phyloP scores from a whole-genome alignment of 2,113 vertebrate genomes.

The Litocranius walleri region DNA sequence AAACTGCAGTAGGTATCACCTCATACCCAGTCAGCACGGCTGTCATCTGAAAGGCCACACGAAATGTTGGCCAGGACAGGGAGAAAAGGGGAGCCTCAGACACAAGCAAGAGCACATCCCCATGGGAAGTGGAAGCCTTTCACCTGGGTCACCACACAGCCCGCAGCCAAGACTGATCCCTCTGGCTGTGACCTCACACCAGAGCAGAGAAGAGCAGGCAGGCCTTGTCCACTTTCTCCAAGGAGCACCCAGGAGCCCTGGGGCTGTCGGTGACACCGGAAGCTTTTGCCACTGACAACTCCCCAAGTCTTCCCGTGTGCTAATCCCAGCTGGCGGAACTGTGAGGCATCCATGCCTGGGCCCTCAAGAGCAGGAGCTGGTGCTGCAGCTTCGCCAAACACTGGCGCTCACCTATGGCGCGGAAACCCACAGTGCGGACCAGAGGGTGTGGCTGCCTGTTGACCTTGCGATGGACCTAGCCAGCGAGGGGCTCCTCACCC shows the following conservation, averaged over 20 bases:
- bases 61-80: not conserved
- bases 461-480: not conserved
- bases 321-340: not conserved
- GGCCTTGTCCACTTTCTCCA: not conserved
- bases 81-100: not conserved
- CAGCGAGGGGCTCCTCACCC: not conserved
- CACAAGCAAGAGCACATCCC: not conserved
- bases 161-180: not conserved
- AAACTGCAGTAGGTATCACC: not conserved
- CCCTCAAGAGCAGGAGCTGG: not conserved
- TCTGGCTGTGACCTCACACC: not conserved
- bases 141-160: not conserved
- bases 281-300: not conserved
- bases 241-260: not conserved
- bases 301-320: not conserved
- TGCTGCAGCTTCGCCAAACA: not conserved
- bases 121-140: not conserved
- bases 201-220: not conserved
- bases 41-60: not conserved
- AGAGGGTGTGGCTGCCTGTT: not conserved
- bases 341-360: not conserved
- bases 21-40: not conserved
- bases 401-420: rapidly evolving
- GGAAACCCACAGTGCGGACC: rapidly evolving
- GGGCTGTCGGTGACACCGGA: not conserved